Percentiles rank a stretch among this genome's conserved stretches.
These are phyloP conservation scores for Parotocinclus haroldoi DNA, from an alignment of 2,797 vertebrate genomes.

Conservation along the genomic window DNA sequence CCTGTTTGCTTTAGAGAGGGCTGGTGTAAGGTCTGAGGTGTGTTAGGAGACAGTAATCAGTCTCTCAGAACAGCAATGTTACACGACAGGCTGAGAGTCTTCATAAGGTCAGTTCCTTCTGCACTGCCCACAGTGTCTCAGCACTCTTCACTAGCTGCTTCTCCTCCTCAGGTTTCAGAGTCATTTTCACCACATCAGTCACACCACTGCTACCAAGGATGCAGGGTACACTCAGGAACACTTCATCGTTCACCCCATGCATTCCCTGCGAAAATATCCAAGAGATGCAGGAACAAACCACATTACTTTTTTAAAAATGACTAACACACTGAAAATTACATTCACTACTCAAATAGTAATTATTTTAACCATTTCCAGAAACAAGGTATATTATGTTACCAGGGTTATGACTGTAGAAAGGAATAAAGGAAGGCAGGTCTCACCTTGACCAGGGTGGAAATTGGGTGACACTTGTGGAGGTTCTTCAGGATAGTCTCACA, in stretches of 20 bases:
- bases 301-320: too few species aligned
- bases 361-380: too few species aligned
- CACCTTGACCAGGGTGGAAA: conserved; percentile 94
- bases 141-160: conserved; percentile 88
- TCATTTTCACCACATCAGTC: conserved; percentile 90
- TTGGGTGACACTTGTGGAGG: conserved; percentile 86
- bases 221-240: conserved; percentile 92
- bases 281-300: too few species aligned
- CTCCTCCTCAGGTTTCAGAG: conserved; percentile 87
- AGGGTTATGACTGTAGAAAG: too few species aligned
- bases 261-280: conserved; percentile 72
- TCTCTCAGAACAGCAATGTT: too few species aligned
- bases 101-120: conserved; percentile 93
- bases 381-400: too few species aligned
- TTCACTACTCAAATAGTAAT: too few species aligned
- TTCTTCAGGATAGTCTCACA: conserved; percentile 90
- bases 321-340: too few species aligned
- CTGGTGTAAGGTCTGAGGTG: conserved; percentile 15
- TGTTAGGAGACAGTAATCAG: conserved; percentile 29
- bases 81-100: too few species aligned
- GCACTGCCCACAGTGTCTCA: conserved; percentile 92
- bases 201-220: conserved; percentile 86
- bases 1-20: neutral
- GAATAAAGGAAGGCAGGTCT: conserved; percentile 28
- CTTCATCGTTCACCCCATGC: conserved; percentile 85